Conservation (phyloP, 2,797 vertebrate species). For the Pteronotus mesoamericanus region DNA sequence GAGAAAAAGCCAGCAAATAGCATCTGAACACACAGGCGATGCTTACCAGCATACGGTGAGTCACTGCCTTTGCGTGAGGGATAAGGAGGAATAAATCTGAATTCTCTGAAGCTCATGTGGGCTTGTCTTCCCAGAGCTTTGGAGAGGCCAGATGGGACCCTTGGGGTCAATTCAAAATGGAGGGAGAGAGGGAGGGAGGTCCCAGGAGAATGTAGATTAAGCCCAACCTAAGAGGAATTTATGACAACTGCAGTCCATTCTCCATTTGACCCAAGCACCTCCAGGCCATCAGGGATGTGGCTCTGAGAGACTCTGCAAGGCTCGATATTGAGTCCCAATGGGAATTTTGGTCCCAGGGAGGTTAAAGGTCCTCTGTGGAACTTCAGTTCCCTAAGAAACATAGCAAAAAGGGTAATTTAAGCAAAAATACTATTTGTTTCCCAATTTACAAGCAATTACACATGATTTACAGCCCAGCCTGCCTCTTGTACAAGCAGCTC, state of each 20-base stretch:
- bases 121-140: conserved; percentile 3
- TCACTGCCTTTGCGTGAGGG: neutral
- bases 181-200: neutral
- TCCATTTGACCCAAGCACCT: conserved; percentile 59
- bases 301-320: neutral
- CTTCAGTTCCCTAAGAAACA: conserved; percentile 51
- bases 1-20: conserved; percentile 46
- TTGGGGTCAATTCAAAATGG: conserved; percentile 38
- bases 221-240: conserved; percentile 36
- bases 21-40: conserved; percentile 17
- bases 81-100: neutral
- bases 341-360: conserved; percentile 23
- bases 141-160: neutral
- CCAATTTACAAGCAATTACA: conserved; percentile 84
- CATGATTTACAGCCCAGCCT: conserved; percentile 82
- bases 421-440: conserved; percentile 83
- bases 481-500: conserved; percentile 81
- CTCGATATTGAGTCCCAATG: neutral
- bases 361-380: conserved; percentile 45
- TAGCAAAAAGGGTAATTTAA: conserved; percentile 78
- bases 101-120: neutral
- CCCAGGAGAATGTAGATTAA: conserved; percentile 46
- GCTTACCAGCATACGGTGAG: conserved; percentile 1
- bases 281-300: neutral
- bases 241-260: conserved; percentile 44